A percentile compares a stretch with the other conserved stretches of the same genome.
phyloP scores from a whole-genome alignment of 2,888 invertebrate genomes.

The Amphipoea oculea region DNA sequence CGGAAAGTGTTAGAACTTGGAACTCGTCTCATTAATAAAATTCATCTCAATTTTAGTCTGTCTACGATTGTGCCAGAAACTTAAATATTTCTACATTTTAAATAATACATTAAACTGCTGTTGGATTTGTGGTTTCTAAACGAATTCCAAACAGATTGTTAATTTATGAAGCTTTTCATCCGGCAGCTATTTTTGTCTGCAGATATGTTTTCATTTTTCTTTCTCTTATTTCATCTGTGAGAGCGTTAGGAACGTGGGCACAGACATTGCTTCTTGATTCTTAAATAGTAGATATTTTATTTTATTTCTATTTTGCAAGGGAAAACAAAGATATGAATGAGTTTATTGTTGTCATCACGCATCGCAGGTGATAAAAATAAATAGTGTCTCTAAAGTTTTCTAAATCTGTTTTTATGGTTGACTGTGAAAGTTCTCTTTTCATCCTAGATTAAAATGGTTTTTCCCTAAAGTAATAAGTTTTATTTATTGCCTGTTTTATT shows the following conservation, averaged over 20 bases:
- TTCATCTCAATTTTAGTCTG: conserved; percentile 24
- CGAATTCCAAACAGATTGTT: conserved; percentile 31
- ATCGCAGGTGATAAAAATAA: background rate
- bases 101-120: conserved; percentile 29
- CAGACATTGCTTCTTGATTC: conserved; percentile 11
- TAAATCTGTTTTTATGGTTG: background rate
- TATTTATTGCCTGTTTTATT: background rate
- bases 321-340: background rate
- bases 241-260: background rate
- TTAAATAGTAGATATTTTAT: background rate
- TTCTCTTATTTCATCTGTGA: background rate
- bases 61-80: conserved; percentile 27
- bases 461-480: background rate
- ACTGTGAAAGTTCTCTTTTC: background rate
- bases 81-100: conserved; percentile 16
- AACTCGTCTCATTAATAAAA: conserved; percentile 17
- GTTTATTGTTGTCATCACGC: no score
- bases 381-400: background rate
- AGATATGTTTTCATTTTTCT: conserved; percentile 18
- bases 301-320: no score
- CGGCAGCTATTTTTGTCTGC: conserved; percentile 19
- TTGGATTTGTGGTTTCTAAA: conserved; percentile 43
- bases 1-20: conserved; percentile 2
- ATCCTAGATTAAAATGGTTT: background rate
- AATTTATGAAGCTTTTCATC: conserved; percentile 39